Percentiles rank a stretch among this genome's conserved stretches.
These are phyloP conservation scores for Falco columbarius DNA, from an alignment of 2,797 vertebrate genomes.

Conservation along the genomic window DNA sequence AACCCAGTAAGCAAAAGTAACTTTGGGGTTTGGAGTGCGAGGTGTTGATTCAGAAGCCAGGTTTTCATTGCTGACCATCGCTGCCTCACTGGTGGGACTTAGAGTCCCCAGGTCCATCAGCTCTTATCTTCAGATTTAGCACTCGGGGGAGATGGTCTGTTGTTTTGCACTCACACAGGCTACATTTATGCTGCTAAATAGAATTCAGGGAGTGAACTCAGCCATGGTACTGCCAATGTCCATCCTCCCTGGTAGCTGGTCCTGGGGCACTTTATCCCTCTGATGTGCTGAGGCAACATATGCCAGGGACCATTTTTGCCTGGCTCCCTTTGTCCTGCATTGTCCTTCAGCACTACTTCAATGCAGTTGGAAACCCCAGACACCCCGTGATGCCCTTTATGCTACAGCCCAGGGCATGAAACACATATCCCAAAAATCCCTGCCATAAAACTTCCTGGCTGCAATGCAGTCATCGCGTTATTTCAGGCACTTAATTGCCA, in stretches of 20 bases:
- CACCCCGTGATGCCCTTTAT: neutral
- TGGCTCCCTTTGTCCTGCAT: neutral
- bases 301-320: fast-evolving
- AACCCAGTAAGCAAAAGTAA: neutral
- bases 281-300: neutral
- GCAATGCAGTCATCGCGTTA: neutral
- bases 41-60: neutral
- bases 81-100: fast-evolving
- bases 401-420: neutral
- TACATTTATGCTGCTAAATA: neutral
- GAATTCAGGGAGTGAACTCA: neutral
- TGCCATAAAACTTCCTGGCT: neutral
- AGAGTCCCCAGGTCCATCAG: fast-evolving
- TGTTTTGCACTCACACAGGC: neutral
- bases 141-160: fast-evolving
- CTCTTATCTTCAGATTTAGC: neutral
- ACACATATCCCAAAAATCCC: neutral
- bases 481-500: constrained; percentile 4
- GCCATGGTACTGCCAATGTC: neutral
- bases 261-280: neutral
- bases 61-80: neutral
- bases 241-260: neutral
- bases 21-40: fast-evolving
- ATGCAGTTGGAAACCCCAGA: fast-evolving
- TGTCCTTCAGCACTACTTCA: neutral